phyloP scores from a whole-genome alignment of 2,888 invertebrate genomes.

The Apomyelois bistriatella region DNA sequence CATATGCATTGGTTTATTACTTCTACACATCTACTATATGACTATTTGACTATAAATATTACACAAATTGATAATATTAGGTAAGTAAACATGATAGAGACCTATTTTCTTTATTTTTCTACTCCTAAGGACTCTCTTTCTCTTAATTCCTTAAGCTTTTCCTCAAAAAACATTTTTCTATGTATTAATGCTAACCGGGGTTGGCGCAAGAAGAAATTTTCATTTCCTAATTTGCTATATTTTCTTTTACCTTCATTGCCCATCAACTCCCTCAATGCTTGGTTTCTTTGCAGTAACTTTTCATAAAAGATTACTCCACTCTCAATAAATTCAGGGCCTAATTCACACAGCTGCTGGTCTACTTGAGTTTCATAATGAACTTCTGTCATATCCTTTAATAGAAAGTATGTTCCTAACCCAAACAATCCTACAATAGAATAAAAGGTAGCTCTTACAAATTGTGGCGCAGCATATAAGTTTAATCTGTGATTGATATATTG shows the following conservation, averaged over 20 bases:
- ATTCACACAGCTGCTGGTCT: conserved; percentile 81
- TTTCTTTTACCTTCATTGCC: conserved; percentile 80
- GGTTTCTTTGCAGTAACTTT: conserved; percentile 85
- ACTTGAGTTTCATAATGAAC: conserved; percentile 81
- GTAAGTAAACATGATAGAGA: no score
- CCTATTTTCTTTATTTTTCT: not conserved
- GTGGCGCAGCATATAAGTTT: conserved; percentile 78
- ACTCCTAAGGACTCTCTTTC: conserved; percentile 18
- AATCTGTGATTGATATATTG: conserved; percentile 73
- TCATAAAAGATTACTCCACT: conserved; percentile 89
- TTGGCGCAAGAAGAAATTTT: conserved; percentile 82
- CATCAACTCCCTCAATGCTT: conserved; percentile 84
- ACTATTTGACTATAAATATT: no score
- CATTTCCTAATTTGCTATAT: conserved; percentile 85
- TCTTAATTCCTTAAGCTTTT: conserved; percentile 54
- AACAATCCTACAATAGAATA: conserved; percentile 81
- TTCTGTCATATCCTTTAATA: conserved; percentile 83
- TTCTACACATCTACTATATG: no score
- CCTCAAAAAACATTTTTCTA: conserved; percentile 84
- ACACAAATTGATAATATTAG: no score
- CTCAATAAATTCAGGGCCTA: conserved; percentile 82
- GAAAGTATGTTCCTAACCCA: conserved; percentile 80
- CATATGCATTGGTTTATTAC: no score
- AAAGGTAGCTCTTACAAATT: conserved; percentile 52
- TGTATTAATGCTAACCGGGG: conserved; percentile 83